Percentiles rank a stretch among this genome's conserved stretches.
These are phyloP conservation scores for Pithys albifrons DNA, from an alignment of 2,113 vertebrate genomes.

Conservation along the genomic window DNA sequence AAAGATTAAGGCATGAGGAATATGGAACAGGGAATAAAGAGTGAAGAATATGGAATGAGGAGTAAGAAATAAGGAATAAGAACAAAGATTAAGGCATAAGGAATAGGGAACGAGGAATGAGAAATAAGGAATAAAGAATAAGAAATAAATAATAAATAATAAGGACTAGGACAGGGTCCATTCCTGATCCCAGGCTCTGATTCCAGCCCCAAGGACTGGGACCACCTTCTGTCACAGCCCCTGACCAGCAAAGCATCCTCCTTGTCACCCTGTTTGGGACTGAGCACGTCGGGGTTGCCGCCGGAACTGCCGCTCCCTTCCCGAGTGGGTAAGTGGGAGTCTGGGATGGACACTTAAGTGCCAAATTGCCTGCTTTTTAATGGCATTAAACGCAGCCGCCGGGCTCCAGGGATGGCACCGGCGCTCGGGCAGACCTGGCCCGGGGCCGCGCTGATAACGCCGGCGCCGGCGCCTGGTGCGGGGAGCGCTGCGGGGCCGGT, in stretches of 20 bases:
- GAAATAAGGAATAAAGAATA: no score
- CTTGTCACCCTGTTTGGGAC: neutral
- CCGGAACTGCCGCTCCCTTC: accelerated
- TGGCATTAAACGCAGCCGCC: neutral
- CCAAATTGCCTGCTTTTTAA: constrained; percentile 26
- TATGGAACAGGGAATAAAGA: no score
- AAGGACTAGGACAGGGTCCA: neutral
- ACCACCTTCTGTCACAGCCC: neutral
- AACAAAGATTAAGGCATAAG: neutral
- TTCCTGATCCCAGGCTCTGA: neutral
- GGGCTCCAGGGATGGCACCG: neutral
- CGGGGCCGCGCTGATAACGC: neutral
- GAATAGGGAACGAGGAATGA: neutral
- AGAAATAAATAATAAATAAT: neutral
- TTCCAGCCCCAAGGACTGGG: neutral
- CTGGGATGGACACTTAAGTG: neutral
- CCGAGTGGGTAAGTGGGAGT: neutral
- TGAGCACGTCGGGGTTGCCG: neutral
- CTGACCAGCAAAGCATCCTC: neutral
- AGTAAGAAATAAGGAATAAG: neutral
- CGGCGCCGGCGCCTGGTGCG: neutral
- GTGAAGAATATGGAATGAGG: no score
- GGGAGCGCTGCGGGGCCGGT: no score
- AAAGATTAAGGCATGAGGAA: neutral
- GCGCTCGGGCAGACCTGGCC: neutral